These are phyloP conservation scores for Pantherophis guttatus DNA, from an alignment of 2,113 vertebrate species.

Conservation along the genomic window DNA sequence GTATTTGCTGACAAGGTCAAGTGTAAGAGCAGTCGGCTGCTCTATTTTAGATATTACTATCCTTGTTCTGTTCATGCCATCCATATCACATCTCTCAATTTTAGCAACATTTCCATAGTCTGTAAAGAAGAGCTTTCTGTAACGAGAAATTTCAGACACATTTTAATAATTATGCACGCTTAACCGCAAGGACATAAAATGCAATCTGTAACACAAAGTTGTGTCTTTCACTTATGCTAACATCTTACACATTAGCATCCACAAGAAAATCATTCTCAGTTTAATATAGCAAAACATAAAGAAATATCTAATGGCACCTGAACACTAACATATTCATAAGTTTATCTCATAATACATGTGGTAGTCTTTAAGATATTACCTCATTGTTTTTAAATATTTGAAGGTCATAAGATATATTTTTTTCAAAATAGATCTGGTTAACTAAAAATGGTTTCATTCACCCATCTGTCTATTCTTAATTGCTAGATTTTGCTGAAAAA, in stretches of 20 bases:
- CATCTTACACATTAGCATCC: neutral
- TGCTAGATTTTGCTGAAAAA: neutral
- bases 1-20: constrained; percentile 90
- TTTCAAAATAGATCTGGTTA: neutral
- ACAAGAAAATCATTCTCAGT: neutral
- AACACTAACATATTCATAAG: neutral
- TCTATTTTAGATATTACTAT: constrained; percentile 88
- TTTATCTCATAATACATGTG: neutral
- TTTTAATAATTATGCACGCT: constrained; percentile 27
- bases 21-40: constrained; percentile 86
- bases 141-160: constrained; percentile 64
- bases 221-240: neutral
- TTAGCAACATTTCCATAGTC: constrained; percentile 91
- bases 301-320: neutral
- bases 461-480: neutral
- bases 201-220: constrained; percentile 45
- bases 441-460: neutral
- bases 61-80: constrained; percentile 89
- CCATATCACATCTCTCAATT: constrained; percentile 95
- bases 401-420: neutral
- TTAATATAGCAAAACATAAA: neutral
- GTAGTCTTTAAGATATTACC: neutral
- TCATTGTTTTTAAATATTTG: neutral
- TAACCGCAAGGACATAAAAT: constrained; percentile 37
- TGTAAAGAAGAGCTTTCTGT: constrained; percentile 97